Base-by-base conservation (phyloP, 2,888 invertebrate genomes). In the Synergus itoensis region DNA sequence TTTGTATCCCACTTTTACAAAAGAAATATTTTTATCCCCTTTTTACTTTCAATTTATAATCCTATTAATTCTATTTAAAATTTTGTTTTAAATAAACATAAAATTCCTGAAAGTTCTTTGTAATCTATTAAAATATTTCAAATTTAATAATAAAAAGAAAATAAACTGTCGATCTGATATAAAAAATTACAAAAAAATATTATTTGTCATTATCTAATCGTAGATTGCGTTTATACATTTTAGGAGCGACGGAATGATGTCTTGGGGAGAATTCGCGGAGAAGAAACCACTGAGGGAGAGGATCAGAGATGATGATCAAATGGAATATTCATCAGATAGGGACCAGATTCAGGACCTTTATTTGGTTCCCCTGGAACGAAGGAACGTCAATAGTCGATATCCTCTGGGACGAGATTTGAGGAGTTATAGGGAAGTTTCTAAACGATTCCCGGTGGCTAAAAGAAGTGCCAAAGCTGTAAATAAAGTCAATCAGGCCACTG, bases 391-490 rank as follows among this genome's bases (percentile, higher is more conserved):
- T 41, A 88, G 85, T 2, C 85, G 90, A 28, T 91, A 88, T 80
- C 90, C 91, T 0, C 73, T 90, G 2, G 89, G 88, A 5, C 87
- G 86, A 0, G 89, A 90, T 1, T 81, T 86, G 48, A 81, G 83
- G 11, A 86, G 63, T 5, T 90, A 90, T 69, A 84, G 84, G 5
- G 87, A 83, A 36, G 45, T 87, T 45, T 73, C 82, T 18, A 92
- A 91, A 75, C 87, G 90, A 7, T 92, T 88, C 79, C 89, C 91
- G 0, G 84, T 92, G 4, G 82, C 90, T 4, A 92, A 92, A 78
- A 88, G 92, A 64, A 92, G 92, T 67, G 87, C 90, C 1, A 90
- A 90, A 75, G 84, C 89, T 0, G 76, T 87, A 21, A 85, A 84
- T 62, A 83, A 79, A 28, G 89, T 89, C 21, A 84, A 87, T 76